Conservation (phyloP, 1,140 invertebrate genomes). For the Fopius arisanus region DNA sequence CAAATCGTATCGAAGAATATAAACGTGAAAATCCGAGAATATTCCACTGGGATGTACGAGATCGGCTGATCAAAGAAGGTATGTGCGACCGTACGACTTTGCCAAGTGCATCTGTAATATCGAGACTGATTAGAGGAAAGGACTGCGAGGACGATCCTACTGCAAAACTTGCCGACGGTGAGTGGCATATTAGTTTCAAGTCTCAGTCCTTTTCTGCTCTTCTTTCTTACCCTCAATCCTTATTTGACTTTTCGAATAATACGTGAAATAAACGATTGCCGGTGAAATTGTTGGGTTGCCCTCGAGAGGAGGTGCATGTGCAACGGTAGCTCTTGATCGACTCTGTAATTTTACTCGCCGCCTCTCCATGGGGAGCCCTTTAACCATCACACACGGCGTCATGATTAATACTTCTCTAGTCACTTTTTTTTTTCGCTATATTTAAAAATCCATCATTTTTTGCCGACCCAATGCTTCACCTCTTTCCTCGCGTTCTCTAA, state of each 20-base stretch:
- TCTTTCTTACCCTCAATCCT: neutral
- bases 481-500: too few relatives aligned
- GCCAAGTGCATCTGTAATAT: constrained; percentile 85
- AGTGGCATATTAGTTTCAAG: constrained; percentile 35
- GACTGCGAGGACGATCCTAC: constrained; percentile 69
- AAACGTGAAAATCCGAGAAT: constrained; percentile 88
- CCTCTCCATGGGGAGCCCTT: constrained; percentile 21
- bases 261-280: constrained; percentile 50
- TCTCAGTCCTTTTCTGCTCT: neutral
- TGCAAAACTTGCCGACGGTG: constrained; percentile 59
- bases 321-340: constrained; percentile 36
- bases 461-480: too few relatives aligned
- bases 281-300: constrained; percentile 52
- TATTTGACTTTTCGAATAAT: constrained; percentile 23
- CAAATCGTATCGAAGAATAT: constrained; percentile 85
- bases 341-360: constrained; percentile 60
- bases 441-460: neutral
- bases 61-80: constrained; percentile 82
- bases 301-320: neutral
- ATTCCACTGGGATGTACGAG: constrained; percentile 92
- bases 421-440: neutral
- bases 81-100: constrained; percentile 82
- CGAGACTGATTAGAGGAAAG: constrained; percentile 78
- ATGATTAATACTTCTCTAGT: neutral
- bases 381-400: neutral